A percentile compares a stretch with the other conserved stretches of the same genome.
Evolutionary conservation across 2,113 vertebrate genomes (phyloP).

Genomic region (Hydrochoerus hydrochaeris): DNA sequence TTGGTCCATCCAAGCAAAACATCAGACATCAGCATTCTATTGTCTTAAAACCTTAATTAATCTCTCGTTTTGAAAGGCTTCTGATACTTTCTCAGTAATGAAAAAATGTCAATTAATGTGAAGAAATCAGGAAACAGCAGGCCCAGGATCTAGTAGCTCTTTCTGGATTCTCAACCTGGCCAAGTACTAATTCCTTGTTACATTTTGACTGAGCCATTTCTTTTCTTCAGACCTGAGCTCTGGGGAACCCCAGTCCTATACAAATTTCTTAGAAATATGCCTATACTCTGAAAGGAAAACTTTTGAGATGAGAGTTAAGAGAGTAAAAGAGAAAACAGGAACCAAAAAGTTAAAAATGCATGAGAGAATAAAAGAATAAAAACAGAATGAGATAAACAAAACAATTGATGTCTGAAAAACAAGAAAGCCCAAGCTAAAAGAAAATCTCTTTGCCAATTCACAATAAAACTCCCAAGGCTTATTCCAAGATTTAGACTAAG

Average conservation of each 20-base stretch:
- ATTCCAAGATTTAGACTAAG: constrained; percentile 74
- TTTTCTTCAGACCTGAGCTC: constrained; percentile 77
- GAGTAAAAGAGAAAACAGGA: constrained; percentile 82
- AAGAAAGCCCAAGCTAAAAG: constrained; percentile 74
- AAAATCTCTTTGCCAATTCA: constrained; percentile 74
- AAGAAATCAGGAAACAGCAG: constrained; percentile 65
- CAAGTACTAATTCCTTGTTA: constrained; percentile 70
- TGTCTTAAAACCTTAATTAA: constrained; percentile 69
- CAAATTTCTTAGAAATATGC: constrained; percentile 81
- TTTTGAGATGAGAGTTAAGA: constrained; percentile 80
- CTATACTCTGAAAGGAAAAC: constrained; percentile 80
- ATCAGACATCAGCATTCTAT: background rate
- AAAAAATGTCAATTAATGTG: constrained; percentile 51
- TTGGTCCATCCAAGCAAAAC: constrained; percentile 18
- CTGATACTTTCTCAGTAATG: constrained; percentile 14
- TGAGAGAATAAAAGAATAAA: constrained; percentile 80
- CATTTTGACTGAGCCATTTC: constrained; percentile 78
- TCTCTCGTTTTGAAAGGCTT: constrained; percentile 45
- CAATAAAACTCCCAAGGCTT: constrained; percentile 74
- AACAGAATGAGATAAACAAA: constrained; percentile 82
- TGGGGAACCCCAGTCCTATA: constrained; percentile 72
- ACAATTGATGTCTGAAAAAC: constrained; percentile 73
- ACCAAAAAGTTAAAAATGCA: constrained; percentile 75
- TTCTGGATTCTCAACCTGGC: constrained; percentile 59
- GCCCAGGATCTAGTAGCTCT: constrained; percentile 35